phyloP scores from a whole-genome alignment of 2,888 invertebrate species.

The Andrena minutula region DNA sequence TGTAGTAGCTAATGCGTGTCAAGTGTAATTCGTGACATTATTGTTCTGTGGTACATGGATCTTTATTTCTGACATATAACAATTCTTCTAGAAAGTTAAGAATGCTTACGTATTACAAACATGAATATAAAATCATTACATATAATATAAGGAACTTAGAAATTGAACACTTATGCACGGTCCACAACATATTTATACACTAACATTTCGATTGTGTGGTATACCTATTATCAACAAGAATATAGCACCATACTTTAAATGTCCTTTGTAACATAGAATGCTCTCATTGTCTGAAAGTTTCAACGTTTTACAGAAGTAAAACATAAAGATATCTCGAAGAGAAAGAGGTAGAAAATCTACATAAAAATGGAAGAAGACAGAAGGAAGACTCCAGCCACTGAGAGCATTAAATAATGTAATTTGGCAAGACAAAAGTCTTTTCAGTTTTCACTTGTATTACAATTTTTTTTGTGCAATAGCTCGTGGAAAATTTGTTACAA shows the following conservation, averaged over 20 bases:
- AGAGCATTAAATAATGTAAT: slow-evolving; percentile 41
- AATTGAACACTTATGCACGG: slow-evolving; percentile 54
- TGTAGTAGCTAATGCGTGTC: slow-evolving; percentile 12
- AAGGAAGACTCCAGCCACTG: slow-evolving; percentile 25
- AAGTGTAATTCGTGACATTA: slow-evolving; percentile 31
- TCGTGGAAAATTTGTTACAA: slow-evolving; percentile 60
- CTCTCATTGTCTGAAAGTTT: slow-evolving; percentile 41
- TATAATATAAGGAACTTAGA: slow-evolving; percentile 61
- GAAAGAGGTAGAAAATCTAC: slow-evolving; percentile 11
- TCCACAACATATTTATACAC: slow-evolving; percentile 43
- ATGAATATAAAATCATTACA: slow-evolving; percentile 45
- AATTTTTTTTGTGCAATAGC: slow-evolving; percentile 34
- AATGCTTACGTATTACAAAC: slow-evolving; percentile 30
- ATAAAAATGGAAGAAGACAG: background rate
- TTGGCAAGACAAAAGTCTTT: slow-evolving; percentile 29
- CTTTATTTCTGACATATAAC: slow-evolving; percentile 55
- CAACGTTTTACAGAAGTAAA: slow-evolving; percentile 14
- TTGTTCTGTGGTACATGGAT: slow-evolving; percentile 32
- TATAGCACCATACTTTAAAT: slow-evolving; percentile 57
- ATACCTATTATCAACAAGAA: slow-evolving; percentile 53
- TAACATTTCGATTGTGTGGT: slow-evolving; percentile 40
- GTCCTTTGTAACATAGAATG: slow-evolving; percentile 44
- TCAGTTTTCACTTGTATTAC: slow-evolving; percentile 36
- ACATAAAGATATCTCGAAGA: background rate
- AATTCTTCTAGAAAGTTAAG: slow-evolving; percentile 47